Evolutionary conservation across 2,888 invertebrate species (phyloP).

Genomic region (Acleris cristana): DNA sequence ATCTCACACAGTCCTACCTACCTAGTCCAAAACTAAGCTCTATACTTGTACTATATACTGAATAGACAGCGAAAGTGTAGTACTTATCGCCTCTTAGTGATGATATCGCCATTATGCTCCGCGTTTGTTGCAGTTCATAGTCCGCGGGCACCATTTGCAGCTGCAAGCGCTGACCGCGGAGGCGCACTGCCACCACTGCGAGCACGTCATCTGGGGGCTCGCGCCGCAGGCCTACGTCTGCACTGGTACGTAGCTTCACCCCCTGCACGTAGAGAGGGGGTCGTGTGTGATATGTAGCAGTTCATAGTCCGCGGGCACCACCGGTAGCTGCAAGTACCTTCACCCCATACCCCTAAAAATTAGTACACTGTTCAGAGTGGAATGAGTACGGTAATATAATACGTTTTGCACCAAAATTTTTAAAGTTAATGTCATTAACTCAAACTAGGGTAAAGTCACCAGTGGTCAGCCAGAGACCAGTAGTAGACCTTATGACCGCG

Average conservation of each 20-base stretch:
- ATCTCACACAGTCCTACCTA: too few relatives aligned
- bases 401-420: too few relatives aligned
- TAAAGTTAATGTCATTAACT: too few relatives aligned
- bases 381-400: too few relatives aligned
- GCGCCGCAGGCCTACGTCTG: slow-evolving; percentile 99
- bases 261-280: neutral
- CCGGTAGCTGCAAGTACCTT: slow-evolving; percentile 92
- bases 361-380: too few relatives aligned
- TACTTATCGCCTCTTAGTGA: neutral
- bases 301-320: slow-evolving; percentile 94
- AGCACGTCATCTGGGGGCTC: slow-evolving; percentile 95
- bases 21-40: too few relatives aligned
- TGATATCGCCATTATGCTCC: neutral
- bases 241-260: slow-evolving; percentile 84
- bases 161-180: slow-evolving; percentile 95
- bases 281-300: slow-evolving; percentile 65
- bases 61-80: neutral
- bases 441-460: too few relatives aligned
- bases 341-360: too few relatives aligned
- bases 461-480: too few relatives aligned
- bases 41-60: too few relatives aligned
- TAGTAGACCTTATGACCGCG: too few relatives aligned
- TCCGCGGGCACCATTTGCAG: slow-evolving; percentile 95
- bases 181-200: slow-evolving; percentile 97
- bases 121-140: slow-evolving; percentile 84